phyloP scores from a whole-genome alignment of 2,797 vertebrate species.

The Vespertilio murinus region DNA sequence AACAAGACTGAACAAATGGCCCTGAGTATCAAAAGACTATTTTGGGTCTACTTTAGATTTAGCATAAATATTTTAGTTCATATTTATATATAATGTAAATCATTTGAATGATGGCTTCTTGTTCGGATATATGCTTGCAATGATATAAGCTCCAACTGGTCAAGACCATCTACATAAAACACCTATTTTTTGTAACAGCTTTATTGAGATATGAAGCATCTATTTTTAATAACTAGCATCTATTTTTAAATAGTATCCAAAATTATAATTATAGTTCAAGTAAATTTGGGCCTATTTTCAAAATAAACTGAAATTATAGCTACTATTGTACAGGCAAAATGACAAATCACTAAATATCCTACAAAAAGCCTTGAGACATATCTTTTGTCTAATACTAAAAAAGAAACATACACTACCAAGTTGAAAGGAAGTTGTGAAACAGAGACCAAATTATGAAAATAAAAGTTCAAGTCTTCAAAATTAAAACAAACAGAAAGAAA shows the following conservation, averaged over 20 bases:
- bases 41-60: not conserved
- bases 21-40: not conserved
- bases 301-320: not conserved
- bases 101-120: not conserved
- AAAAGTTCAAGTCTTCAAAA: not conserved
- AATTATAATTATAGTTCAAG: slow-evolving; percentile 13
- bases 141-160: not conserved
- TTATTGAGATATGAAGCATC: not conserved
- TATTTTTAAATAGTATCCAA: slow-evolving; percentile 27
- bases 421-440: not conserved
- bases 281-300: not conserved
- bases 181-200: not conserved
- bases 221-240: not conserved
- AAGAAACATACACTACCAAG: not conserved
- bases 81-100: not conserved
- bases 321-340: not conserved
- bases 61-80: not conserved
- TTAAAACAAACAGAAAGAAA: not conserved
- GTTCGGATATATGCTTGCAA: not conserved
- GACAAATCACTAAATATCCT: not conserved
- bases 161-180: not conserved
- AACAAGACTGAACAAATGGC: not conserved
- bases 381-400: not conserved
- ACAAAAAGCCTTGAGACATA: not conserved
- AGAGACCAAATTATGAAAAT: not conserved